Percentiles rank a stretch among this genome's conserved stretches.
These are phyloP conservation scores for Drosophila sechellia DNA, from an alignment of 1,140 invertebrate genomes.

Conservation along the genomic window DNA sequence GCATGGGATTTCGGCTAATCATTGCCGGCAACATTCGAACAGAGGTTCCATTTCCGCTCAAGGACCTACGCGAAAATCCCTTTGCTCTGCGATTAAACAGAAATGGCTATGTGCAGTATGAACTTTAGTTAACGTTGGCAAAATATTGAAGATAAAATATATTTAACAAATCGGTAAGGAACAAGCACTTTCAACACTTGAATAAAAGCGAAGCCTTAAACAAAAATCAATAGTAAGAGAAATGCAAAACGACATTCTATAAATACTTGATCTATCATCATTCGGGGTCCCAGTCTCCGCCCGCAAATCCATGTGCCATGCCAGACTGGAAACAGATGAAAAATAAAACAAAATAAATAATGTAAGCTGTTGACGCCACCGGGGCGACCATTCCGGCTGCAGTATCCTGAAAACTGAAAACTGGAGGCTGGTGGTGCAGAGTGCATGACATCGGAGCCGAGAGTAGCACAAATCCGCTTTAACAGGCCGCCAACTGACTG, in stretches of 20 bases:
- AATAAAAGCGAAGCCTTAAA: constrained; percentile 19
- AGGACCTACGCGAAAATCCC: constrained; percentile 6
- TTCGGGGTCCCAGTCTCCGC: constrained; percentile 24
- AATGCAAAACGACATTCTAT: constrained; percentile 36
- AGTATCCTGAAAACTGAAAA: constrained; percentile 6
- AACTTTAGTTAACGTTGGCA: no score
- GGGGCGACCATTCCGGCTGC: constrained; percentile 34
- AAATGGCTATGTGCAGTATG: not conserved
- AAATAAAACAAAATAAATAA: constrained; percentile 60
- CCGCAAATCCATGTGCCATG: not conserved
- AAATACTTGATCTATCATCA: constrained; percentile 53
- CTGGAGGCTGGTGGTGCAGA: constrained; percentile 1
- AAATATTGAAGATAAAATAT: no score
- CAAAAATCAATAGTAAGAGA: constrained; percentile 31
- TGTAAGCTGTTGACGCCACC: constrained; percentile 47
- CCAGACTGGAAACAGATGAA: constrained; percentile 21
- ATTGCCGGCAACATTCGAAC: not conserved
- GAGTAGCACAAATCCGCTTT: constrained; percentile 51
- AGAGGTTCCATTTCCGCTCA: constrained; percentile 9
- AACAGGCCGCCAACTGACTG: constrained; percentile 37
- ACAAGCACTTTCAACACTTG: not conserved
- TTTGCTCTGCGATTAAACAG: not conserved
- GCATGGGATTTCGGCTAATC: constrained; percentile 9
- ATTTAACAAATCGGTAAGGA: not conserved
- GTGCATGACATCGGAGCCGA: constrained; percentile 27